phyloP scores from a whole-genome alignment of 2,797 vertebrate species.

The Natrix natrix region DNA sequence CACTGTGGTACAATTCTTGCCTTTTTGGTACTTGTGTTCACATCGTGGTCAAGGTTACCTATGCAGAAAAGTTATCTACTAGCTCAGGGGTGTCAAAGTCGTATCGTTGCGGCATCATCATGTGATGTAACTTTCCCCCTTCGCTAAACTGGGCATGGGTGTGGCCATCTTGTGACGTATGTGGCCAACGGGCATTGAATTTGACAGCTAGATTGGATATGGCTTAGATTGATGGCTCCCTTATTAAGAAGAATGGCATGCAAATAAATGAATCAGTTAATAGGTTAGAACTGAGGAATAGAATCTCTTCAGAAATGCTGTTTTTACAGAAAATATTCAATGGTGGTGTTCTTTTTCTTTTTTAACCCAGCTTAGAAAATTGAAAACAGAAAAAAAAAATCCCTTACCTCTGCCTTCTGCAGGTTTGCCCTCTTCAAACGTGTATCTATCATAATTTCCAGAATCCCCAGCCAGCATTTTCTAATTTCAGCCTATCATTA shows the following conservation, averaged over 20 bases:
- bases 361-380: background rate
- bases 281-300: background rate
- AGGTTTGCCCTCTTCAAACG: background rate
- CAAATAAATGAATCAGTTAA: background rate
- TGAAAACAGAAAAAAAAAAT: fast-evolving
- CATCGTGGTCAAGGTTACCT: background rate
- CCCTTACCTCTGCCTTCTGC: background rate
- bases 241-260: background rate
- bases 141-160: too few species aligned
- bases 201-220: background rate
- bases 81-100: too few species aligned
- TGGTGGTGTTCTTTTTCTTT: background rate
- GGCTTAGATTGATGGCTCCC: background rate
- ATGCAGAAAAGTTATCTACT: background rate
- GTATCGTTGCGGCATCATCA: fast-evolving
- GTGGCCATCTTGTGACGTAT: too few species aligned
- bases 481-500: background rate
- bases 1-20: background rate
- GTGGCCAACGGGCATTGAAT: fast-evolving
- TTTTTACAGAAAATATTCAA: background rate
- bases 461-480: background rate
- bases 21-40: background rate
- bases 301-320: background rate
- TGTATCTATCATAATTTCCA: background rate
- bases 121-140: too few species aligned